These are phyloP conservation scores for Agrilus cyanescens DNA, from an alignment of 2,888 invertebrate species.

Conservation along the genomic window DNA sequence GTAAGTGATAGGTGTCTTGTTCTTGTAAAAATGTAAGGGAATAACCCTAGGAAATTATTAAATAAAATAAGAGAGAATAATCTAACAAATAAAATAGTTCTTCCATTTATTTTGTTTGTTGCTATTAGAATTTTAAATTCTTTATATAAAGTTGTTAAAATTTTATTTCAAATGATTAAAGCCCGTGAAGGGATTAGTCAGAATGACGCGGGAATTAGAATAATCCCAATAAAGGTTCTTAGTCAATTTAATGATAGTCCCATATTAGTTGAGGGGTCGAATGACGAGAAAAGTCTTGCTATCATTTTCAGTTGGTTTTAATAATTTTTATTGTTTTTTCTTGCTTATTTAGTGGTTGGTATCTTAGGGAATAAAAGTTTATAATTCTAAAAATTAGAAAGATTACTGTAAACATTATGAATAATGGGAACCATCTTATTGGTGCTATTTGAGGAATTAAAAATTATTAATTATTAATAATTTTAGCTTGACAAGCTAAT, in stretches of 20 bases:
- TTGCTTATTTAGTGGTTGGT: conserved; percentile 25
- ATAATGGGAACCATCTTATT: conserved; percentile 40
- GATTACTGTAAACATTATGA: conserved; percentile 31
- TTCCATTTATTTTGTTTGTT: conserved; percentile 34
- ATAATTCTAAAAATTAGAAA: conserved; percentile 41
- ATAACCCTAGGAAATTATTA: conserved; percentile 58
- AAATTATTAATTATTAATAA: conserved; percentile 47
- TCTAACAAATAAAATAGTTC: conserved; percentile 44
- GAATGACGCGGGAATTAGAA: conserved; percentile 41
- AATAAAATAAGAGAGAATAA: conserved; percentile 49
- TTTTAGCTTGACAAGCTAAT: conserved; percentile 58
- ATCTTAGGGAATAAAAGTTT: conserved; percentile 39
- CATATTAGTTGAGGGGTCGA: conserved; percentile 48
- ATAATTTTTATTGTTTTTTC: conserved; percentile 24
- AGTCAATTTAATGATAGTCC: conserved; percentile 47
- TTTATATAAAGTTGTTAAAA: conserved; percentile 37
- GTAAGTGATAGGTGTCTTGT: conserved; percentile 52
- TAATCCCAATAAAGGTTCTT: conserved; percentile 40
- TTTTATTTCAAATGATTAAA: conserved; percentile 39
- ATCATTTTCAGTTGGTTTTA: conserved; percentile 47
- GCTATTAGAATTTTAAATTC: conserved; percentile 48
- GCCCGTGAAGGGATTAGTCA: conserved; percentile 45
- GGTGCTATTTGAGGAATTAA: conserved; percentile 60
- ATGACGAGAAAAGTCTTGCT: conserved; percentile 55
- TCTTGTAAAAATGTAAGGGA: conserved; percentile 59